Percentiles rank a stretch among this genome's conserved stretches.
phyloP scores from a whole-genome alignment of 2,113 vertebrate genomes.

The Rhinoderma darwinii region DNA sequence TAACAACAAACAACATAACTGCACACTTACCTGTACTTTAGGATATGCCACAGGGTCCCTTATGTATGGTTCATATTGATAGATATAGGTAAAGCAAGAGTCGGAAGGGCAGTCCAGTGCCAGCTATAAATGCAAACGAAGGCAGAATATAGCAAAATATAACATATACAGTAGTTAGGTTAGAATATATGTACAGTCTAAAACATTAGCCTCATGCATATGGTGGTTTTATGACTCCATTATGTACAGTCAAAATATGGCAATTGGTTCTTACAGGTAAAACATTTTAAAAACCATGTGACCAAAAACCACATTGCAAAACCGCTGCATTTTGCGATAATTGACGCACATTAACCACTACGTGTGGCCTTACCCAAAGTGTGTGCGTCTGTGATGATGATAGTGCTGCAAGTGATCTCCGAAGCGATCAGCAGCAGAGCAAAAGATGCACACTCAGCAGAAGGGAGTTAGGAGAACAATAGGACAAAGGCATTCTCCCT shows the following conservation, averaged over 20 bases:
- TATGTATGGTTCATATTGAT: slow-evolving; percentile 87
- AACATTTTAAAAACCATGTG: too few species aligned
- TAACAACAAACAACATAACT: background rate
- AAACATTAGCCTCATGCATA: background rate
- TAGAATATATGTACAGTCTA: background rate
- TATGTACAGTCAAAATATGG: too few species aligned
- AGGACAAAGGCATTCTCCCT: too few species aligned
- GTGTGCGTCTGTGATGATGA: background rate
- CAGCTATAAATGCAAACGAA: slow-evolving; percentile 71
- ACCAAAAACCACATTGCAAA: too few species aligned
- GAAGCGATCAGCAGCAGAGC: too few species aligned
- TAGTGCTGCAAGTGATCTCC: background rate
- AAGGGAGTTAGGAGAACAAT: too few species aligned
- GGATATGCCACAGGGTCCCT: slow-evolving; percentile 87
- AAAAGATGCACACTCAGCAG: background rate
- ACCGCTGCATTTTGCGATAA: too few species aligned
- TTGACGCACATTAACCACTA: too few species aligned
- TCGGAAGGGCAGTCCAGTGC: slow-evolving; percentile 84
- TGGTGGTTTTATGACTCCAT: background rate
- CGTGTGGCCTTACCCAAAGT: too few species aligned
- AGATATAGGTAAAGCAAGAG: slow-evolving; percentile 80
- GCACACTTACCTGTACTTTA: slow-evolving; percentile 81
- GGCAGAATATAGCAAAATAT: background rate
- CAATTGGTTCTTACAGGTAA: too few species aligned
- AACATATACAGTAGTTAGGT: background rate